Conservation (phyloP, 1,140 invertebrate species). For the Tigriopus japonicus region DNA sequence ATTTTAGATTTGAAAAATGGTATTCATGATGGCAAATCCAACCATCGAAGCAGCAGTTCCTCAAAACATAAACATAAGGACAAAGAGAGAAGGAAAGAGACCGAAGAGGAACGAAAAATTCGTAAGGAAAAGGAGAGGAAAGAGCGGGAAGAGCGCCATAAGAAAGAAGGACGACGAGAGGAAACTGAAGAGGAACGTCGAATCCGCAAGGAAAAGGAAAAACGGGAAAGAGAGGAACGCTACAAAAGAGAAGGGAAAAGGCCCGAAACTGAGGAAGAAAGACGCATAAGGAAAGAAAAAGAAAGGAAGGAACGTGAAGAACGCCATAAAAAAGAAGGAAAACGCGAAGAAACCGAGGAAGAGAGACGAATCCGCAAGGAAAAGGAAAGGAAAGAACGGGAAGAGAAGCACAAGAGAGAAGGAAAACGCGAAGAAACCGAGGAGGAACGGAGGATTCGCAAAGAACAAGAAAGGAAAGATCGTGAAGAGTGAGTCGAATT, state of each 20-base stretch:
- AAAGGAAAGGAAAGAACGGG: not conserved
- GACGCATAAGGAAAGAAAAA: constrained; percentile 4
- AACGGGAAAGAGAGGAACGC: not conserved
- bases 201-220: constrained; percentile 13
- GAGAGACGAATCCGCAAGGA: constrained; percentile 11
- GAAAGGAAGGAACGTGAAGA: constrained; percentile 12
- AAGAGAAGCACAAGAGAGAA: constrained; percentile 23
- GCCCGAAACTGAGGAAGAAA: constrained; percentile 11
- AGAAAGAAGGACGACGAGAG: constrained; percentile 2
- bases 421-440: constrained; percentile 12
- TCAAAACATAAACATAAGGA: constrained; percentile 7
- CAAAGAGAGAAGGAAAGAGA: constrained; percentile 7
- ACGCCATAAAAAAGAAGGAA: constrained; percentile 1
- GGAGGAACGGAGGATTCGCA: constrained; percentile 4
- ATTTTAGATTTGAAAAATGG: constrained; percentile 1
- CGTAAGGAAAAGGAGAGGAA: constrained; percentile 12
- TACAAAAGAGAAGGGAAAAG: not conserved
- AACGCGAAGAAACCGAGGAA: constrained; percentile 8
- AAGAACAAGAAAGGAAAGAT: constrained; percentile 10
- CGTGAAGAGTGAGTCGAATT: constrained; percentile 20
- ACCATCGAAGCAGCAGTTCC: not conserved
- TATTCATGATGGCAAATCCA: not conserved
- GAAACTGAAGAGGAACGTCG: constrained; percentile 13
- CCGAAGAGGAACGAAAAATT: constrained; percentile 10
- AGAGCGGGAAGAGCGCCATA: constrained; percentile 7